These are phyloP conservation scores for Cheilosia variabilis DNA, from an alignment of 2,888 invertebrate genomes.

Conservation along the genomic window DNA sequence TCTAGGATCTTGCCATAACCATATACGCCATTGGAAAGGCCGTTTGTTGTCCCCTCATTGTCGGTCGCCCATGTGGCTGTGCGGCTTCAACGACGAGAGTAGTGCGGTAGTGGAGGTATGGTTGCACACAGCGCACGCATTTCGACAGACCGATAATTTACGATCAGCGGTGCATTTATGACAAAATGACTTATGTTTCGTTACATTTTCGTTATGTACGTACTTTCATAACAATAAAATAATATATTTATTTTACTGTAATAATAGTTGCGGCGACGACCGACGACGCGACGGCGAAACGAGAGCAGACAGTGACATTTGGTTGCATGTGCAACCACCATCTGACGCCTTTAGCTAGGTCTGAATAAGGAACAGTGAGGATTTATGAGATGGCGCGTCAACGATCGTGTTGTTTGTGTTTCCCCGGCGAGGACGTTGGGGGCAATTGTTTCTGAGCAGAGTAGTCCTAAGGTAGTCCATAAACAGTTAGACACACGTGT, in stretches of 20 bases:
- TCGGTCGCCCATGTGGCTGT: constrained; percentile 34
- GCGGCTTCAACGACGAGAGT: background rate
- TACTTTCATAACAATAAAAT: constrained; percentile 64
- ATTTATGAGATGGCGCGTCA: constrained; percentile 43
- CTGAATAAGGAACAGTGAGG: background rate
- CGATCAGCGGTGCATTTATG: constrained; percentile 61
- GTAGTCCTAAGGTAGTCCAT: background rate
- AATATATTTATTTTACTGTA: constrained; percentile 52
- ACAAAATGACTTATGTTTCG: constrained; percentile 69
- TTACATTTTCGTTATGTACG: constrained; percentile 24
- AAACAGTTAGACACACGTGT: background rate
- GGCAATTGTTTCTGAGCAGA: too few species aligned
- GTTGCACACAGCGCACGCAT: constrained; percentile 45
- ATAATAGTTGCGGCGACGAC: constrained; percentile 14
- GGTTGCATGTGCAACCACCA: background rate
- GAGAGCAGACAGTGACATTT: constrained; percentile 13
- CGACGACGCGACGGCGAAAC: background rate
- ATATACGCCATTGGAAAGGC: constrained; percentile 45
- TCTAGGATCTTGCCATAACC: constrained; percentile 48
- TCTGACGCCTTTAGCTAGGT: constrained; percentile 5
- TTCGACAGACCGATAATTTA: constrained; percentile 61
- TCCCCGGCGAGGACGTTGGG: background rate
- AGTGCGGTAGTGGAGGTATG: constrained; percentile 15
- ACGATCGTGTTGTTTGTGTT: constrained; percentile 9
- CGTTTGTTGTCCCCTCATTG: constrained; percentile 53